A percentile compares a stretch with the other conserved stretches of the same genome.
These are phyloP conservation scores for Strigamia transsilvanica DNA, from an alignment of 2,888 invertebrate species.

Conservation along the genomic window DNA sequence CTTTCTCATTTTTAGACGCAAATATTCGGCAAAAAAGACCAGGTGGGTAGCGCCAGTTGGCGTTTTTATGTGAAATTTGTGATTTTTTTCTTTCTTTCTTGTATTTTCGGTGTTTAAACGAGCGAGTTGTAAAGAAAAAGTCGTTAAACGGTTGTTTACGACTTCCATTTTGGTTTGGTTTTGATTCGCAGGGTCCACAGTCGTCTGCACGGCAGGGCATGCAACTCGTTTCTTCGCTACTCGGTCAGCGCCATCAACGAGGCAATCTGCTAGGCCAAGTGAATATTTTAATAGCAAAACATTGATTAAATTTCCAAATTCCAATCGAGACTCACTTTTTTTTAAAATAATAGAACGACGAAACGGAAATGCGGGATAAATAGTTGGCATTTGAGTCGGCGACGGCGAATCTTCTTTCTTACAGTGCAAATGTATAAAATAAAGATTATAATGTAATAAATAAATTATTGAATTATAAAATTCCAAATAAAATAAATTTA, in stretches of 20 bases:
- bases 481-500: background rate
- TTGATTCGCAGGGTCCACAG: constrained; percentile 2
- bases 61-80: background rate
- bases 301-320: background rate
- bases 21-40: background rate
- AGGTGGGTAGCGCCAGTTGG: background rate
- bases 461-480: background rate
- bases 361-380: background rate
- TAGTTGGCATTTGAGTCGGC: background rate
- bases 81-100: background rate
- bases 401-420: background rate
- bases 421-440: background rate
- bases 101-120: background rate
- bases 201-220: background rate
- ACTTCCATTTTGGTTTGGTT: constrained; percentile 21
- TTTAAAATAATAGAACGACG: background rate
- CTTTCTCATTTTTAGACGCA: background rate
- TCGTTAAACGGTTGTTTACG: constrained; percentile 13
- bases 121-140: background rate
- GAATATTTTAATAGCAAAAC: background rate
- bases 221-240: constrained; percentile 24
- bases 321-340: background rate
- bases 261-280: constrained; percentile 26
- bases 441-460: background rate
- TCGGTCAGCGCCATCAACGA: constrained; percentile 18